Base-by-base conservation (phyloP, 2,113 vertebrate species). In the Perognathus longimembris region DNA sequence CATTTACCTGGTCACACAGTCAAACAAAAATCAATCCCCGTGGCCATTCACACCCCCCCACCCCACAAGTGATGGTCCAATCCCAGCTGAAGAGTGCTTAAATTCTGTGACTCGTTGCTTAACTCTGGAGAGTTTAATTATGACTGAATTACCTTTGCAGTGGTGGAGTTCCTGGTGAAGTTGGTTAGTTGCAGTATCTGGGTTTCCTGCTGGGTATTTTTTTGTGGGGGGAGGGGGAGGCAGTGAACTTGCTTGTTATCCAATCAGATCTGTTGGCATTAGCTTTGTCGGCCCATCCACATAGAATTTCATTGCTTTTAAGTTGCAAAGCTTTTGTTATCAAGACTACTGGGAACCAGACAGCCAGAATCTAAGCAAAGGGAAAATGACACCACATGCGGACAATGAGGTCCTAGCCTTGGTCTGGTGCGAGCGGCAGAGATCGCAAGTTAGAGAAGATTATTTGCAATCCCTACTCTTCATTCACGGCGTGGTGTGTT, bases 1-100 rank as follows among this genome's bases (percentile, higher is more conserved):
- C 91, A 91, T 96, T 96, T 96, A 59, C 75, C 96, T 96, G 90
- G 96, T 97, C 97, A 94, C 77, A 81, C 40, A 85, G 89, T 66
- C 88, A 97, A 92, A 89, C 77, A 94, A 97, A 54, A 97, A 97
- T 96, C 96, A 96, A 91, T 96, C 69, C 9, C n/a, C 94, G 90
- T 82, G 50, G 0, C 57, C 95, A 91, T 73, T 70, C 59, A 21
- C 59, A 21, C 59, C 38, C 6, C 28, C 22, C 90, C 21, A 24
- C 30, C 9, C 50, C 42, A 79, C 94, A 90, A 0, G 0, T 95
- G 96, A 89, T 76, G 86, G 92, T 70, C 84, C 71, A 84, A 61
- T 67, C 95, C 92, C 84, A 24, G 32, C 18, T 80, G 86, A 95
- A 94, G 74, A 88, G 63, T 17, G 66, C 76, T 97, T 92, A 38